Evolutionary conservation across 2,797 vertebrate species (phyloP), one percentile per base, ranked within the genome.

Genomic region (Pipistrellus pipistrellus): DNA sequence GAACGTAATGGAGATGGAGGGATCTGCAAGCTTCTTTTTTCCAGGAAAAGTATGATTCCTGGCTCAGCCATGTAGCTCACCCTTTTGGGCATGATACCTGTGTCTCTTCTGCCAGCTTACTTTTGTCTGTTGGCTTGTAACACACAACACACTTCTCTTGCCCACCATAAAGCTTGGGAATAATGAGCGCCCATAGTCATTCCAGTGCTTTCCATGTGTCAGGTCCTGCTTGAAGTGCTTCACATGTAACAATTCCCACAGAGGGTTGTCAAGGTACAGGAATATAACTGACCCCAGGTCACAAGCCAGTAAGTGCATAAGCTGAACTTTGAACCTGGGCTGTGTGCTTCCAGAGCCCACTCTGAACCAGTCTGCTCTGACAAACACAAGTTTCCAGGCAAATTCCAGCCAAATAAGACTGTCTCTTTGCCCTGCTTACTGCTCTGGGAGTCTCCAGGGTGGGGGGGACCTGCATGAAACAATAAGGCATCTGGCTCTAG

Each of bases 401-500:
- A 62, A 82, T 64, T 23, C 15, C 55, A 90, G 41, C 32, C 78
- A 59, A 69, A 30, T 41, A 35, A 93, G 46, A 76, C 32, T 41
- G 48, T 51, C 44, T 64, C 75, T 90, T 91, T 94, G 51, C 57
- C 48, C 85, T 23, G 48, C 83, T 83, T 84, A 81, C 35, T 57
- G 35, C 27, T 90, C 75, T 55, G 84, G 62, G 71, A 93, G 35
- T 71, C 46, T 95, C 72, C 73, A 59, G 95, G 84, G 68, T 82
- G 85, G 32, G 25, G 85, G 32, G 21, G 51, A 69, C 66, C 55
- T 35, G 12, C 68, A 88, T 78, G 81, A 71, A 69, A 38, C 12
- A 27, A 77, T 91, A 92, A 86, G 83, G 83, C 86, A 85, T 88
- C 82, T 92, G 88, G 53, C 88, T 95, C 25, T 81, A 51, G 46